Percentiles rank a stretch among this genome's conserved stretches.
phyloP scores from a whole-genome alignment of 2,797 vertebrate genomes.

The Cercopithecus neglectus region DNA sequence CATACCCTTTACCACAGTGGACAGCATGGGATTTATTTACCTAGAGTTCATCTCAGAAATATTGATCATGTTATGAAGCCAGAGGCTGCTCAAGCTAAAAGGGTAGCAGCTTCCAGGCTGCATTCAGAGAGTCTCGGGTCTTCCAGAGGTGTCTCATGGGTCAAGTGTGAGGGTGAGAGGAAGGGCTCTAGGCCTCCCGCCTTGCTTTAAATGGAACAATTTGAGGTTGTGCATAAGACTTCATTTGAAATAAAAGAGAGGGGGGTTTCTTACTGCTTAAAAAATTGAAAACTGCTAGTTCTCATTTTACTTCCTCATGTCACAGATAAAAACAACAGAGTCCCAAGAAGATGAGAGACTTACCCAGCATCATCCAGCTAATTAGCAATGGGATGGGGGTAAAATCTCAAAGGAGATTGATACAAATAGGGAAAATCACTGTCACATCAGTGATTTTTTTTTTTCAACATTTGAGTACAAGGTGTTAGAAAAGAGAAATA shows the following conservation, averaged over 20 bases:
- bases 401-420: slow-evolving; percentile 8
- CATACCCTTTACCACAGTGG: not conserved
- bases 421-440: not conserved
- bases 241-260: slow-evolving; percentile 16
- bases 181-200: not conserved
- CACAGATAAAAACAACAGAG: not conserved
- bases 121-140: not conserved
- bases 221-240: not conserved
- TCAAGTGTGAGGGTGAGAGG: not conserved
- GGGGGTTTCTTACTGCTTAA: not conserved
- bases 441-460: not conserved
- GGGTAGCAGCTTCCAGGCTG: not conserved
- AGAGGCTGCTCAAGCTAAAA: not conserved
- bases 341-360: not conserved
- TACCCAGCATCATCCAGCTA: not conserved
- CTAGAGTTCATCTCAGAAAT: slow-evolving; percentile 6
- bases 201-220: not conserved
- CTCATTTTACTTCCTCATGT: not conserved
- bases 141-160: not conserved
- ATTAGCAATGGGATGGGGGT: not conserved
- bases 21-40: slow-evolving; percentile 1
- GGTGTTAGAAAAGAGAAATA: not conserved
- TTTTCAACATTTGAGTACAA: not conserved
- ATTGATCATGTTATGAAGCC: not conserved
- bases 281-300: not conserved